A percentile compares a stretch with the other conserved stretches of the same genome.
These are phyloP conservation scores for Meles meles DNA, from an alignment of 2,113 vertebrate genomes.

Conservation along the genomic window DNA sequence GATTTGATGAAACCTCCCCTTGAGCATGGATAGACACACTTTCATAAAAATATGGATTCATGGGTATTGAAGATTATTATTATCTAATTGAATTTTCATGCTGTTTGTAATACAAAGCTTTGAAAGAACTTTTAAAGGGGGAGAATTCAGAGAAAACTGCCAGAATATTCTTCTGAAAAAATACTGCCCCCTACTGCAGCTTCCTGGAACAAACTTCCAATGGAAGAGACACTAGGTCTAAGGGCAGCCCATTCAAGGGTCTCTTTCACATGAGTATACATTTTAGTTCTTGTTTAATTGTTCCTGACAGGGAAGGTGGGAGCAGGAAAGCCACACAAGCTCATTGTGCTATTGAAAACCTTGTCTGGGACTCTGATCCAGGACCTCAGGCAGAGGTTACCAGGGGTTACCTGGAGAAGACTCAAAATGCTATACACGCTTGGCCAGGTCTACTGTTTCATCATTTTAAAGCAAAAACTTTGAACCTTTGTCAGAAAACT, in stretches of 20 bases:
- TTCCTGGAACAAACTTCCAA: not conserved
- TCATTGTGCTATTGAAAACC: not conserved
- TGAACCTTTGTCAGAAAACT: not conserved
- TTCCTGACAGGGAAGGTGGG: not conserved
- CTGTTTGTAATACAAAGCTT: not conserved
- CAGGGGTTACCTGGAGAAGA: not conserved
- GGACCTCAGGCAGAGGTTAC: not conserved
- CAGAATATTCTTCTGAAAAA: not conserved
- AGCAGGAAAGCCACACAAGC: not conserved
- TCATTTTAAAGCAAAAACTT: slow-evolving; percentile 15
- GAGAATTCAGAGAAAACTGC: not conserved
- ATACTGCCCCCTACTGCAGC: not conserved
- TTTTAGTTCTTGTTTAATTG: not conserved
- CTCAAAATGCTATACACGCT: not conserved
- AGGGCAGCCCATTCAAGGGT: not conserved
- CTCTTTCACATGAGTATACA: not conserved
- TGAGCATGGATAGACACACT: not conserved
- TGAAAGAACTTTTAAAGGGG: not conserved
- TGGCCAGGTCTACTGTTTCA: not conserved
- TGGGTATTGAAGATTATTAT: not conserved
- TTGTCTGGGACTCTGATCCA: not conserved
- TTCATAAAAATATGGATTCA: not conserved
- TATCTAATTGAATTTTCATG: not conserved
- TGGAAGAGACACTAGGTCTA: not conserved
- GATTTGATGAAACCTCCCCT: not conserved